A percentile compares a stretch with the other conserved stretches of the same genome.
phyloP scores from a whole-genome alignment of 2,888 invertebrate species.

The Ichneumoninae sp. region DNA sequence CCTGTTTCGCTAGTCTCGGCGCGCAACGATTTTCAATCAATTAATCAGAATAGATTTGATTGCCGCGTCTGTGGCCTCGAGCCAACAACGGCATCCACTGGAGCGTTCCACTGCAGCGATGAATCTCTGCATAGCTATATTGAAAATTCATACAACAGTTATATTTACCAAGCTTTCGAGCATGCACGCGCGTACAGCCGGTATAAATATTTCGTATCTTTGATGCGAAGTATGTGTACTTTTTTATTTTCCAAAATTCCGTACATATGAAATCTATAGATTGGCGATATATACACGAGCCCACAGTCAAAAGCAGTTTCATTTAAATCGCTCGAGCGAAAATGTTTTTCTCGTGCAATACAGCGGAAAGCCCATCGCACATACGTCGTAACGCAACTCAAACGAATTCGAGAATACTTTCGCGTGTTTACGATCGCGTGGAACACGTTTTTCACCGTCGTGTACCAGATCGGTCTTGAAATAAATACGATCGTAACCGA shows the following conservation, averaged over 20 bases:
- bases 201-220: not conserved
- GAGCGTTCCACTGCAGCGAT: not conserved
- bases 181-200: not conserved
- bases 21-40: conserved; percentile 66
- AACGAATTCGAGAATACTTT: not conserved
- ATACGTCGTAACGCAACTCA: not conserved
- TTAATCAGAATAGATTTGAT: conserved; percentile 71
- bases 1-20: conserved; percentile 62
- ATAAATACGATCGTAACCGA: not conserved
- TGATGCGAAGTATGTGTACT: not conserved
- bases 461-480: not conserved
- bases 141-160: not conserved
- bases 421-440: not conserved
- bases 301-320: not conserved
- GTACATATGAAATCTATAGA: not conserved
- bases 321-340: not conserved
- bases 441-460: not conserved
- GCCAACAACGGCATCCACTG: conserved; percentile 44
- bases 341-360: not conserved
- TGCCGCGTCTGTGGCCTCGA: conserved; percentile 59
- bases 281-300: not conserved
- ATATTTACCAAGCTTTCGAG: not conserved
- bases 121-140: not conserved
- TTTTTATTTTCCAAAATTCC: not conserved
- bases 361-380: not conserved